Evolutionary conservation across 1,140 invertebrate genomes (phyloP).

Genomic region (Maconellicoccus hirsutus): DNA sequence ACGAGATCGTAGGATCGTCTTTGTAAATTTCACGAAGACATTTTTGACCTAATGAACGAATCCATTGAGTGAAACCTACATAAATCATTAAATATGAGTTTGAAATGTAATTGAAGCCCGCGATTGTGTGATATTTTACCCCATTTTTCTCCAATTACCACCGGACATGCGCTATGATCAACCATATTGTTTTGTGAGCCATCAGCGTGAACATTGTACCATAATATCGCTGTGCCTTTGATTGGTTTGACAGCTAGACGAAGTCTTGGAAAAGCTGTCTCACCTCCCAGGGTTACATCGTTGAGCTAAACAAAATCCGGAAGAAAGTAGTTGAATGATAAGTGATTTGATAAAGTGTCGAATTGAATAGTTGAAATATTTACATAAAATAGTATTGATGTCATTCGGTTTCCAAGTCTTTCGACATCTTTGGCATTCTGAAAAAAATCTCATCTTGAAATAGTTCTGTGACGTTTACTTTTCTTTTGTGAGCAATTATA

Average conservation of each 20-base stretch:
- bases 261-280: slow-evolving; percentile 84
- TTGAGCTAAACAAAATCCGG: slow-evolving; percentile 59
- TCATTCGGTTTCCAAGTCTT: slow-evolving; percentile 53
- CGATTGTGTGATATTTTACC: no score
- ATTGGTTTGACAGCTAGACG: slow-evolving; percentile 71
- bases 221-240: slow-evolving; percentile 85
- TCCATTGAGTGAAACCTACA: no score
- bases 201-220: slow-evolving; percentile 84
- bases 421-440: slow-evolving; percentile 32
- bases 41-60: no score
- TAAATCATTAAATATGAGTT: no score
- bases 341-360: no score
- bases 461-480: no score
- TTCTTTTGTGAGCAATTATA: no score
- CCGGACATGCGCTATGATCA: slow-evolving; percentile 92
- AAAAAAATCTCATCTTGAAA: no score
- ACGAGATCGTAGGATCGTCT: no score
- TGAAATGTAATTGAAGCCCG: no score
- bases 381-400: slow-evolving; percentile 53
- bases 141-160: slow-evolving; percentile 92
- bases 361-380: slow-evolving; percentile 24
- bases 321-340: no score
- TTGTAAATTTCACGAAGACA: no score
- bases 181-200: slow-evolving; percentile 87
- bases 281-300: slow-evolving; percentile 87